phyloP scores from a whole-genome alignment of 2,888 invertebrate genomes.

The Julus scandinavius region DNA sequence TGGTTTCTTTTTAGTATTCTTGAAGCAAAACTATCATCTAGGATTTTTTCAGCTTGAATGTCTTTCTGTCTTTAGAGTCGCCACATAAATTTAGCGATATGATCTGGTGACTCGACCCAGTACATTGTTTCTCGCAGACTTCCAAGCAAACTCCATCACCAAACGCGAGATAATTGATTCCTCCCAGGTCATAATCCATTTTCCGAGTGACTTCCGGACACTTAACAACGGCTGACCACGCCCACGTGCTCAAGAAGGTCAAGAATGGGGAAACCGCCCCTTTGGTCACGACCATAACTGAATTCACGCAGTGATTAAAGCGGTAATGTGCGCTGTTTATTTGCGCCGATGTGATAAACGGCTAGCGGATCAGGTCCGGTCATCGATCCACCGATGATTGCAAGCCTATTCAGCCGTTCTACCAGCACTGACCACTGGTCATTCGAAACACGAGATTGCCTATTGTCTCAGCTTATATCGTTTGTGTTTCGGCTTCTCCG shows the following conservation, averaged over 20 bases:
- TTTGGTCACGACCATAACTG: not conserved
- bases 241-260: not conserved
- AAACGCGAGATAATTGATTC: not conserved
- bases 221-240: not conserved
- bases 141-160: too few species aligned
- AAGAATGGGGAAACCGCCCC: not conserved
- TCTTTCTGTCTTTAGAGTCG: too few species aligned
- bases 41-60: too few species aligned
- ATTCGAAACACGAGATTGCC: slow-evolving; percentile 8
- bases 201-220: not conserved
- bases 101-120: too few species aligned
- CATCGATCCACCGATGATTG: not conserved
- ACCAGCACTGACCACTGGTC: not conserved
- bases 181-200: not conserved
- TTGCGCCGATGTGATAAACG: not conserved
- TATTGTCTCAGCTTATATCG: not conserved
- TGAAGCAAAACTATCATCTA: too few species aligned
- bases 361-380: not conserved
- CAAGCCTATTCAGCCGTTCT: not conserved
- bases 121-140: too few species aligned
- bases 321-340: not conserved
- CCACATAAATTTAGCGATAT: too few species aligned
- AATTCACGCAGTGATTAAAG: slow-evolving; percentile 1
- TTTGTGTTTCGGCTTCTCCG: slow-evolving; percentile 5
- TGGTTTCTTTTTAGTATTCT: too few species aligned